Conservation (phyloP, 37 sponge, comb jelly and placozoan species). For the Aphrocallistes beatrix region DNA sequence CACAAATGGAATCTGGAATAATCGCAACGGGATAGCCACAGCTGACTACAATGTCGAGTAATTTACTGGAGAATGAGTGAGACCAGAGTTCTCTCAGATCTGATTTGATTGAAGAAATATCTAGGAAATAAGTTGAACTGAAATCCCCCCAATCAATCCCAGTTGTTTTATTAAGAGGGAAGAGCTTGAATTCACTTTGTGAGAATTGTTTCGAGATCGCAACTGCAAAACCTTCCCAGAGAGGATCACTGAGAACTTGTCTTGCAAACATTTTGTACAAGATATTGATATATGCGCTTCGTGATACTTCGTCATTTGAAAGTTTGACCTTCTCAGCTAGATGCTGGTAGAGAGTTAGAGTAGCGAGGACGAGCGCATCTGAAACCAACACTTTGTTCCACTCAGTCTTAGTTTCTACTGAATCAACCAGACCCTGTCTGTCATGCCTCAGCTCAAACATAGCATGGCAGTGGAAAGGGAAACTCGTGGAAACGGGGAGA, state of each 20-base stretch:
- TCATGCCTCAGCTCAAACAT: constrained; percentile 16
- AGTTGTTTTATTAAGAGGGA: neutral
- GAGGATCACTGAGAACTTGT: neutral
- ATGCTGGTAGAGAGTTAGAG: neutral
- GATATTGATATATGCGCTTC: neutral
- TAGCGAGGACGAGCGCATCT: neutral
- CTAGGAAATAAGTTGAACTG: neutral
- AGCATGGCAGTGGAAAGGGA: constrained; percentile 1
- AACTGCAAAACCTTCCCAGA: neutral
- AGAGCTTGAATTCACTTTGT: neutral
- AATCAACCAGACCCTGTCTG: neutral
- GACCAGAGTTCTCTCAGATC: neutral
- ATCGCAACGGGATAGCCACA: neutral
- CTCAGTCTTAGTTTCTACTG: neutral
- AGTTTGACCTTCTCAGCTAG: neutral
- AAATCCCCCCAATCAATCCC: neutral
- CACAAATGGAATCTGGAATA: neutral
- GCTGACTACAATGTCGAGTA: neutral
- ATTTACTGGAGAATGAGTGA: neutral
- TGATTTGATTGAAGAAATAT: neutral
- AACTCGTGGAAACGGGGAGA: neutral
- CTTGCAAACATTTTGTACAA: neutral
- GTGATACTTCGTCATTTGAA: neutral
- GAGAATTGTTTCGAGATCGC: neutral
- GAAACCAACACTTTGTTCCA: neutral